Conservation (phyloP, 2,888 invertebrate species). For the Kryphioiulus occultus region DNA sequence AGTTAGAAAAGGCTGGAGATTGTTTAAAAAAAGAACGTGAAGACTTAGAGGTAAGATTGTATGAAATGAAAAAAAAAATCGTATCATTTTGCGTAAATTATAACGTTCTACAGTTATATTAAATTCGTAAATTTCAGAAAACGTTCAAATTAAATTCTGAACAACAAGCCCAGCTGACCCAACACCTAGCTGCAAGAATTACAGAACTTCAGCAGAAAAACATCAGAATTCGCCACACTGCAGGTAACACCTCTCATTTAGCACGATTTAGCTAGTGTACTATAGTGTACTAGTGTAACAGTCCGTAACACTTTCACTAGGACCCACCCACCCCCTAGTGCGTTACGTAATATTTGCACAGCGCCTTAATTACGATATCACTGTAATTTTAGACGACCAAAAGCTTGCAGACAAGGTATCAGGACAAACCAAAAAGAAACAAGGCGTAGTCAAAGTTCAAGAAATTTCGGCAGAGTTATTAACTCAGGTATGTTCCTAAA, state of each 20-base stretch:
- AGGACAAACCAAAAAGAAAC: conserved; percentile 46
- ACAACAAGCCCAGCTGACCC: conserved; percentile 41
- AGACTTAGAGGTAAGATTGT: conserved; percentile 12
- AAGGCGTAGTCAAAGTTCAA: conserved; percentile 50
- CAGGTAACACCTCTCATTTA: neutral
- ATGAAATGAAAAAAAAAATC: neutral
- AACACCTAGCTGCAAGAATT: conserved; percentile 48
- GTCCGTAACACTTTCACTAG: no score
- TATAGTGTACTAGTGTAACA: no score
- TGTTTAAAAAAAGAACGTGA: conserved; percentile 39
- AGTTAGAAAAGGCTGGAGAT: conserved; percentile 41
- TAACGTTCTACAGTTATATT: neutral
- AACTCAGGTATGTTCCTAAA: conserved; percentile 47
- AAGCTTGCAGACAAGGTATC: neutral
- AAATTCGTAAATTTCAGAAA: neutral
- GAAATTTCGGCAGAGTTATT: conserved; percentile 50
- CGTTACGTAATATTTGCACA: no score
- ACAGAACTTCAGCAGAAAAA: conserved; percentile 41
- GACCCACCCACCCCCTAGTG: no score
- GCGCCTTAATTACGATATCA: neutral
- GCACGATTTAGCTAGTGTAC: no score
- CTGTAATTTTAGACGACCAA: neutral
- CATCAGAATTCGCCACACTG: neutral
- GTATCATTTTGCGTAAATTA: no score
- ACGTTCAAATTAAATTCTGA: conserved; percentile 42